These are phyloP conservation scores for Psilopogon haemacephalus DNA, from an alignment of 2,113 vertebrate genomes.

Conservation along the genomic window DNA sequence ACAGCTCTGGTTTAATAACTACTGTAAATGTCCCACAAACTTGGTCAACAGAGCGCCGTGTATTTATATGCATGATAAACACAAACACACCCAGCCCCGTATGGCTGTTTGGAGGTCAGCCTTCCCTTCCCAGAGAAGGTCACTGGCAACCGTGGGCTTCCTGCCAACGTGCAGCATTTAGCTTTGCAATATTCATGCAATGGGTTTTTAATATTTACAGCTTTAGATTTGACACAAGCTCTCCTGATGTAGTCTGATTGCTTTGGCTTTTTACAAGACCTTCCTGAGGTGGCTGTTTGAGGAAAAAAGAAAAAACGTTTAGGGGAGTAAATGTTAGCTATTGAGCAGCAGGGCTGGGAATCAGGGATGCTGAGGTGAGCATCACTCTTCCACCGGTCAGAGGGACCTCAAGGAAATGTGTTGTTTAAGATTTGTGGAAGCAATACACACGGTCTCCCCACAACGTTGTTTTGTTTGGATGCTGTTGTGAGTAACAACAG, in stretches of 20 bases:
- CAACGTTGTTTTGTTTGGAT: accelerated
- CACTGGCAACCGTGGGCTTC: slow-evolving; percentile 34
- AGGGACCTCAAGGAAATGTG: background rate
- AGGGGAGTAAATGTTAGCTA: slow-evolving; percentile 39
- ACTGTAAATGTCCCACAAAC: slow-evolving; percentile 58
- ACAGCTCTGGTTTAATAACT: slow-evolving; percentile 61
- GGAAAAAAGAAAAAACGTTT: background rate
- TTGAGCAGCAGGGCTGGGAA: background rate
- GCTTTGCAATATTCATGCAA: slow-evolving; percentile 61
- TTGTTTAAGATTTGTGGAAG: background rate
- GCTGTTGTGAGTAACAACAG: background rate
- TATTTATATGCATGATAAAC: slow-evolving; percentile 55
- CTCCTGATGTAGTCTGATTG: slow-evolving; percentile 36
- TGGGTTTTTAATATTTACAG: slow-evolving; percentile 65
- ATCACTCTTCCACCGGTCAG: background rate
- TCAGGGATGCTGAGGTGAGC: background rate
- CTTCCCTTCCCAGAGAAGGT: slow-evolving; percentile 53
- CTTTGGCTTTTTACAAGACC: slow-evolving; percentile 55
- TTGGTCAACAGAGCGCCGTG: slow-evolving; percentile 35
- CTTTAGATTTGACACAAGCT: slow-evolving; percentile 56
- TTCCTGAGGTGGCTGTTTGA: slow-evolving; percentile 15
- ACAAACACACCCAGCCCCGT: slow-evolving; percentile 38
- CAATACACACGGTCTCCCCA: accelerated
- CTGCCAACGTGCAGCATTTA: slow-evolving; percentile 51
- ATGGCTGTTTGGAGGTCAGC: slow-evolving; percentile 7